Evolutionary conservation across 1,140 invertebrate genomes (phyloP).

Genomic region (Tetranychus cinnabarinus): DNA sequence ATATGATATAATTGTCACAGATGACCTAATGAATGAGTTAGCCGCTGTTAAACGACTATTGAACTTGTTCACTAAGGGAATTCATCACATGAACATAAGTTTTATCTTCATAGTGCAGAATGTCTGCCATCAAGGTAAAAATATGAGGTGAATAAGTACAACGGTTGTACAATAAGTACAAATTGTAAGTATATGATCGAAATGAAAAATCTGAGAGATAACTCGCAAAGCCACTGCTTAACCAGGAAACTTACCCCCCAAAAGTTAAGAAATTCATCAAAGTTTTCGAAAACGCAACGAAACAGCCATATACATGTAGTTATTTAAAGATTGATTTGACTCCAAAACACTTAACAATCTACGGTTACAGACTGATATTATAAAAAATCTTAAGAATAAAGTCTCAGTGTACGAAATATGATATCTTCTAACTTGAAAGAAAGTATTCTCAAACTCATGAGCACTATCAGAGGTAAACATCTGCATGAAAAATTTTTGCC

Average conservation of each 20-base stretch:
- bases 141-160: conserved; percentile 1
- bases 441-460: too few relatives aligned
- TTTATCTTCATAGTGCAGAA: conserved; percentile 5
- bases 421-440: too few relatives aligned
- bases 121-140: conserved; percentile 1
- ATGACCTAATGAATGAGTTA: neutral
- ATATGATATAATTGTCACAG: neutral
- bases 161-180: conserved; percentile 1
- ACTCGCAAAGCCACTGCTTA: conserved; percentile 19
- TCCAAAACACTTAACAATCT: conserved; percentile 1
- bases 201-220: conserved; percentile 23
- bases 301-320: neutral
- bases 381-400: too few relatives aligned
- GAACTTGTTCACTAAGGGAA: neutral
- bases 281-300: conserved; percentile 13
- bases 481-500: too few relatives aligned
- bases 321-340: conserved; percentile 4
- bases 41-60: neutral
- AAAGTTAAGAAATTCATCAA: conserved; percentile 20
- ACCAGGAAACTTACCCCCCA: conserved; percentile 17
- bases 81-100: neutral
- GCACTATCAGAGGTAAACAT: too few relatives aligned
- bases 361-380: neutral
- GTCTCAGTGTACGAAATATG: too few relatives aligned
- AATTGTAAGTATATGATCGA: conserved; percentile 14